Percentiles rank a stretch among this genome's conserved stretches.
Conservation (phyloP, 1,140 invertebrate species). For the Tetramorium parvispinum region DNA sequence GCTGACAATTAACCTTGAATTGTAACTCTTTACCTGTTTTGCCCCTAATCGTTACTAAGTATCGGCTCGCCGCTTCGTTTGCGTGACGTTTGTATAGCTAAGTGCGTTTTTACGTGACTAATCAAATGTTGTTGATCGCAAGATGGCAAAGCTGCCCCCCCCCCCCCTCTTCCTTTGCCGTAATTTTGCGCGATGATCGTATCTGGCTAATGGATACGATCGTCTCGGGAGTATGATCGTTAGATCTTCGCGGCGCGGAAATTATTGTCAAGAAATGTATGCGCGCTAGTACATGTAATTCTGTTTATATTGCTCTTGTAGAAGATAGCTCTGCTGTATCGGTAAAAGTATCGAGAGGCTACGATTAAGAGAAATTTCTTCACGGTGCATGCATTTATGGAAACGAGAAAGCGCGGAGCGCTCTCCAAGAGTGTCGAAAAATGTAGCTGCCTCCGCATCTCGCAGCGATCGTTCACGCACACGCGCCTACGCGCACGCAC, state of each 20-base stretch:
- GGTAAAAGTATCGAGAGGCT: neutral
- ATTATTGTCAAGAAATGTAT: constrained; percentile 9
- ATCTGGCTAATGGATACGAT: constrained; percentile 28
- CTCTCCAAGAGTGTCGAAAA: neutral
- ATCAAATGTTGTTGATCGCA: constrained; percentile 46
- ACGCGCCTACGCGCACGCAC: constrained; percentile 37
- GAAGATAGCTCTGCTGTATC: neutral
- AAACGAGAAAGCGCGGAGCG: neutral
- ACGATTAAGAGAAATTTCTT: neutral
- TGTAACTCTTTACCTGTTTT: constrained; percentile 20
- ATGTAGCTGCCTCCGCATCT: neutral
- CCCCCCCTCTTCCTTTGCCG: neutral
- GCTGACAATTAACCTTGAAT: constrained; percentile 53
- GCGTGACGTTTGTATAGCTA: constrained; percentile 38
- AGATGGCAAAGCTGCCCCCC: neutral
- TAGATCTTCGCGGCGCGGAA: constrained; percentile 9
- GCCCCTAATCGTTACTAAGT: constrained; percentile 53
- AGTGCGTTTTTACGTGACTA: constrained; percentile 49
- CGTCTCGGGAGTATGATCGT: constrained; percentile 1
- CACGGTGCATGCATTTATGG: neutral
- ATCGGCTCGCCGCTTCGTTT: constrained; percentile 17
- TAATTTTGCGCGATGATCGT: constrained; percentile 36
- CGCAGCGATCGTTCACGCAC: neutral
- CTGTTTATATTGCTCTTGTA: neutral
- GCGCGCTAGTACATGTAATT: neutral